Conservation (phyloP, 2,113 vertebrate species). For the Athene noctua region DNA sequence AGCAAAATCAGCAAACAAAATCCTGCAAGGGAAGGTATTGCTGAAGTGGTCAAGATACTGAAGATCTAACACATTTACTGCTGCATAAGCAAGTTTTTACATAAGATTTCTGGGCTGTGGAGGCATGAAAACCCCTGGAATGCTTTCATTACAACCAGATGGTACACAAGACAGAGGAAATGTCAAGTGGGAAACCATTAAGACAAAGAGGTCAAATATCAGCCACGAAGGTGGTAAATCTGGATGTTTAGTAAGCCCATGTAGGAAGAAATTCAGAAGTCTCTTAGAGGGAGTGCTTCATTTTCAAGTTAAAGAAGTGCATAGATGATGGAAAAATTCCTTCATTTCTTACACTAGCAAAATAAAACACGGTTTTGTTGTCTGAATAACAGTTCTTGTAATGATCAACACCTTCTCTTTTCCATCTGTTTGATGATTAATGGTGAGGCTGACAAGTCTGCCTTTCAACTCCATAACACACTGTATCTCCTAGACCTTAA, state of each 20-base stretch:
- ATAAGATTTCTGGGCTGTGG: background rate
- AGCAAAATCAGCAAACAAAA: background rate
- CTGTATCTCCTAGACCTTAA: background rate
- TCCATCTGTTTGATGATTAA: background rate
- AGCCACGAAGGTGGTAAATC: background rate
- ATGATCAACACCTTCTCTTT: background rate
- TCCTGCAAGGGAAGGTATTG: background rate
- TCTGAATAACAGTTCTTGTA: background rate
- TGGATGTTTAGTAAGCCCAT: background rate
- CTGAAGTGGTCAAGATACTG: background rate
- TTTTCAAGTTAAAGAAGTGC: background rate
- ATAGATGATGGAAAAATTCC: background rate
- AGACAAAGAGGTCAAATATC: background rate
- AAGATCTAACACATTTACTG: background rate
- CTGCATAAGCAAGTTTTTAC: background rate
- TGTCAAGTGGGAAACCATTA: background rate
- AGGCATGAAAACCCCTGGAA: background rate
- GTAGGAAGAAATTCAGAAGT: background rate
- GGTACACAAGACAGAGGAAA: background rate
- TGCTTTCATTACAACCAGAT: conserved; percentile 37
- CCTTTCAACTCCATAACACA: background rate
- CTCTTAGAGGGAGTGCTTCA: background rate
- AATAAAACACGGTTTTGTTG: background rate
- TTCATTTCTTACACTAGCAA: background rate
- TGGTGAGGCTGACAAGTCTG: background rate